Evolutionary conservation across 2,888 invertebrate genomes (phyloP), one percentile per base, ranked within the genome.

Genomic region (Ferrisia virgata): DNA sequence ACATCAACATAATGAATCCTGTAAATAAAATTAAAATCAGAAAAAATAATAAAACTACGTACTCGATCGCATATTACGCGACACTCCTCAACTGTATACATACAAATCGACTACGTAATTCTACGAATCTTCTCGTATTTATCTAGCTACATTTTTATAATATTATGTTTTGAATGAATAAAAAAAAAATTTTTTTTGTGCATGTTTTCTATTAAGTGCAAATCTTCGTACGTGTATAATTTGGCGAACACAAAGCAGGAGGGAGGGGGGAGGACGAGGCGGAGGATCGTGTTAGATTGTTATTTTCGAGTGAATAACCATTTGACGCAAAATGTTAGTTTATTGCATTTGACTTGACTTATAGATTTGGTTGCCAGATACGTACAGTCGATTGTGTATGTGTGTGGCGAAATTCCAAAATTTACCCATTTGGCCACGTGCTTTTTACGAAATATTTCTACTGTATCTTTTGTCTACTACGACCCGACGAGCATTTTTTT

Each of bases 1-100:
- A 82, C 43, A 69, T 72, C 72, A 82, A 72, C 82, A 82, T 82
- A 9, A 79, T 79, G 39, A 79, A 40, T 28, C 25, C 79, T 64
- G 28, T 28, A 69, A 69, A 69, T 69, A 31, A 69, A 69, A 69
- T 15, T 15, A 69, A 31, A 69, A n/a, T n/a, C n/a, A n/a, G n/a
- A n/a, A n/a, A n/a, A n/a, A n/a, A n/a, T n/a, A n/a, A n/a, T n/a
- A n/a, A n/a, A n/a, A n/a, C n/a, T n/a, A n/a, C n/a, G n/a, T n/a
- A n/a, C n/a, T n/a, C n/a, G 22, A 31, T 31, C 69, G 31, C 8
- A n/a, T 72, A 33, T 28, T 64, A 64, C 28, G 28, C 58, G 58
- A 64, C 8, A n/a, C n/a, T 47, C 47, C 0, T 18, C 13, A 43
- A 43, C 43, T 47, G 5, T 3, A n/a, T 3, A 47, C 1, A 47